Conservation (phyloP, 2,113 vertebrate species). For the Pterocles gutturalis region DNA sequence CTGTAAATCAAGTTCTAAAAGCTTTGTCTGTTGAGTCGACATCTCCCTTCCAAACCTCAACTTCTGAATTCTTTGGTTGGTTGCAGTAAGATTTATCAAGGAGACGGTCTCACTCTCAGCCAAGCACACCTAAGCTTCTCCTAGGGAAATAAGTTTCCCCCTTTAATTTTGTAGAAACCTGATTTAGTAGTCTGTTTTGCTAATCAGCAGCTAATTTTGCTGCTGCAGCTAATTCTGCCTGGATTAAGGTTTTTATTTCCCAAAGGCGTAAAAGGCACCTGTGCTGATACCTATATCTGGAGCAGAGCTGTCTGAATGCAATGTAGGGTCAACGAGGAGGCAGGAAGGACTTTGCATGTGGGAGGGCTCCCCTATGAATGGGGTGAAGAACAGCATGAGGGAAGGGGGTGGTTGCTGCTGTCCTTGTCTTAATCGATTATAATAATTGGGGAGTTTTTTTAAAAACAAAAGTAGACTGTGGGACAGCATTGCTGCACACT, state of each 20-base stretch:
- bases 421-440: neutral
- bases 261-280: neutral
- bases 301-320: neutral
- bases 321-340: fast-evolving
- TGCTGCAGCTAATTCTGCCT: neutral
- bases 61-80: neutral
- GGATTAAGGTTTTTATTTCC: neutral
- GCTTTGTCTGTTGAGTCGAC: neutral
- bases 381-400: neutral
- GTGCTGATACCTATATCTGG: neutral
- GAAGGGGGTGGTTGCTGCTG: neutral
- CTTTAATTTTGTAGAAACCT: neutral
- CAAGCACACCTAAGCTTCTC: neutral
- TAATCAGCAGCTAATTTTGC: neutral
- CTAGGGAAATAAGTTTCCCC: neutral
- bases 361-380: neutral
- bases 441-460: neutral
- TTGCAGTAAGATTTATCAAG: neutral
- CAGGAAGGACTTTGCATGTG: fast-evolving
- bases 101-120: neutral
- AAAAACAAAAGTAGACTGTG: neutral
- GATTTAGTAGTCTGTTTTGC: neutral
- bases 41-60: neutral
- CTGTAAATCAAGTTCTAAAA: neutral
- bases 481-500: neutral